Conservation (phyloP, 2,797 vertebrate species). For the Numenius phaeopus region DNA sequence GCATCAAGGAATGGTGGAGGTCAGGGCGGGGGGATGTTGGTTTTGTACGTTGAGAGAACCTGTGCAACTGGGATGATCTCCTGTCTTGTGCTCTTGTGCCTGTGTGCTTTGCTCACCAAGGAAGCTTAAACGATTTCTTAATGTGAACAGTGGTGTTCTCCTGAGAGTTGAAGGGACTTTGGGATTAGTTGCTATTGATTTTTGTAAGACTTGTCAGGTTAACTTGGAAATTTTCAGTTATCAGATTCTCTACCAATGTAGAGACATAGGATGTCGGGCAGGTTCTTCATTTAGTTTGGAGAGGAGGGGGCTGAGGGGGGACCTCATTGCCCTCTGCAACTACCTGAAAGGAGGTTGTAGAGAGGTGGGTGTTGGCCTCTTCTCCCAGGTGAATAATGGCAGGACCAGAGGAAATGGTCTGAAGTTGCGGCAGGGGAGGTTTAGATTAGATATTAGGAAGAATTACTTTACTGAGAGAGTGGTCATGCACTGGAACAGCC, state of each 20-base stretch:
- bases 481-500: too few relatives aligned
- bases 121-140: neutral
- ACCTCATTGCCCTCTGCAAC: too few relatives aligned
- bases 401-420: too few relatives aligned
- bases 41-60: neutral
- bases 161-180: neutral
- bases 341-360: too few relatives aligned
- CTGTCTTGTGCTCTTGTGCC: neutral
- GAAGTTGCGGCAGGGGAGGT: too few relatives aligned
- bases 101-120: neutral
- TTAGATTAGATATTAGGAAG: too few relatives aligned
- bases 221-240: neutral
- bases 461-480: too few relatives aligned
- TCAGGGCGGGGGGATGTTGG: neutral
- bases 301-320: too few relatives aligned
- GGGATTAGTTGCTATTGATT: neutral
- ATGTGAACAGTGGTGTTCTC: neutral
- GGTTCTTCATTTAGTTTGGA: neutral
- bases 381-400: too few relatives aligned
- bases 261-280: neutral
- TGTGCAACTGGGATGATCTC: neutral
- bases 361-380: too few relatives aligned
- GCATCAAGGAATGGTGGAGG: neutral
- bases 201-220: neutral
- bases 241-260: neutral